Evolutionary conservation across 2,113 vertebrate genomes (phyloP).

Genomic region (Daubentonia madagascariensis): DNA sequence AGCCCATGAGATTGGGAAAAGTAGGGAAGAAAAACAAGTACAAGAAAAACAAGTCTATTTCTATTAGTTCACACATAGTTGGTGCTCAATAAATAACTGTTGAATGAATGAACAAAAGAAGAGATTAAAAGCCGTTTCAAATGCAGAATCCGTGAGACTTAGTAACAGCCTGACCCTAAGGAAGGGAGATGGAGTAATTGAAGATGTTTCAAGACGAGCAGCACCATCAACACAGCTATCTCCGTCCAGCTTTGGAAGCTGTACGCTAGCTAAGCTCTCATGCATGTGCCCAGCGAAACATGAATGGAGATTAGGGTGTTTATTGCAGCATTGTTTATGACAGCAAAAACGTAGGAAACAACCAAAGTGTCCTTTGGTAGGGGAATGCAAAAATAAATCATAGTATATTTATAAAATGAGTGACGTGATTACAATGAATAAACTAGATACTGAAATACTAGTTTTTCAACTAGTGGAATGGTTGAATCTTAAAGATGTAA

Average conservation of each 20-base stretch:
- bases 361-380: neutral
- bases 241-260: neutral
- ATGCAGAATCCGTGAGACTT: too few species aligned
- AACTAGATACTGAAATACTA: neutral
- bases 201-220: neutral
- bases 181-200: neutral
- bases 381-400: neutral
- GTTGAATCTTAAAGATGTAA: neutral
- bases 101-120: neutral
- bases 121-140: too few species aligned
- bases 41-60: neutral
- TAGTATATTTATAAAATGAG: neutral
- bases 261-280: neutral
- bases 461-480: too few species aligned
- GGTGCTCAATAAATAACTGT: neutral
- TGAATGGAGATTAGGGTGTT: neutral
- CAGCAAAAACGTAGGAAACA: neutral
- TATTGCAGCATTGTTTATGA: neutral
- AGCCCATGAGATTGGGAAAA: neutral
- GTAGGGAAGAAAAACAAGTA: neutral
- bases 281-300: fast-evolving
- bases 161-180: fast-evolving
- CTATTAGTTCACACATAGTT: neutral
- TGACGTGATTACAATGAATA: neutral
- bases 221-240: neutral